Evolutionary conservation across 2,797 vertebrate genomes (phyloP).

Genomic region (Eulemur rubriventer): DNA sequence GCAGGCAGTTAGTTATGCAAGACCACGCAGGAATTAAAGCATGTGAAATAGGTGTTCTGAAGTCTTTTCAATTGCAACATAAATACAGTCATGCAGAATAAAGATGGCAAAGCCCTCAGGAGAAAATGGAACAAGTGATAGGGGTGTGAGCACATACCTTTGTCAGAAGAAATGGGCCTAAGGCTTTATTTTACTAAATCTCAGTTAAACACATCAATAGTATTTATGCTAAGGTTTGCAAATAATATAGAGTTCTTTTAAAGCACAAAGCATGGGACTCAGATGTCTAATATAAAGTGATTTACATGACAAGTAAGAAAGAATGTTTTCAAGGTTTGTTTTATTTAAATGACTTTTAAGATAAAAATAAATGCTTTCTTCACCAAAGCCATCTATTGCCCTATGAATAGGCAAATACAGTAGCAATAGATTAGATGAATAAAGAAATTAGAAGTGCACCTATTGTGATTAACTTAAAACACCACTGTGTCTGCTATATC

Average conservation of each 20-base stretch:
- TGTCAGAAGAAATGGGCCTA: constrained; percentile 42
- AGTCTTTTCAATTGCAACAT: constrained; percentile 51
- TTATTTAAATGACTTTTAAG: constrained; percentile 38
- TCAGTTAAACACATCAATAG: constrained; percentile 56
- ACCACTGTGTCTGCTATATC: not conserved
- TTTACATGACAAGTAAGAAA: constrained; percentile 39
- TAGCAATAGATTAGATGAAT: not conserved
- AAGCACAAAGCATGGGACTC: not conserved
- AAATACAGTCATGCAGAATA: constrained; percentile 65
- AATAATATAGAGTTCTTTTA: constrained; percentile 45
- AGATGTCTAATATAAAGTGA: constrained; percentile 12
- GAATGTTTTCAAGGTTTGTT: not conserved
- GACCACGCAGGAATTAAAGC: constrained; percentile 43
- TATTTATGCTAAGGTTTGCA: constrained; percentile 46
- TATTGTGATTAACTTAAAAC: not conserved
- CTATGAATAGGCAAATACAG: not conserved
- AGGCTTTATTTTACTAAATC: constrained; percentile 53
- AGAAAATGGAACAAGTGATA: constrained; percentile 40
- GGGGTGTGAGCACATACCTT: constrained; percentile 4
- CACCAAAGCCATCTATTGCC: not conserved
- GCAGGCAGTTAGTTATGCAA: constrained; percentile 49
- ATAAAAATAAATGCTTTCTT: constrained; percentile 53
- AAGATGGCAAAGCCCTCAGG: constrained; percentile 40
- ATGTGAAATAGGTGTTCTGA: constrained; percentile 55
- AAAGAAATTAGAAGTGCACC: not conserved